Evolutionary conservation across 2,113 vertebrate genomes (phyloP).

Genomic region (Opisthocomus hoazin): DNA sequence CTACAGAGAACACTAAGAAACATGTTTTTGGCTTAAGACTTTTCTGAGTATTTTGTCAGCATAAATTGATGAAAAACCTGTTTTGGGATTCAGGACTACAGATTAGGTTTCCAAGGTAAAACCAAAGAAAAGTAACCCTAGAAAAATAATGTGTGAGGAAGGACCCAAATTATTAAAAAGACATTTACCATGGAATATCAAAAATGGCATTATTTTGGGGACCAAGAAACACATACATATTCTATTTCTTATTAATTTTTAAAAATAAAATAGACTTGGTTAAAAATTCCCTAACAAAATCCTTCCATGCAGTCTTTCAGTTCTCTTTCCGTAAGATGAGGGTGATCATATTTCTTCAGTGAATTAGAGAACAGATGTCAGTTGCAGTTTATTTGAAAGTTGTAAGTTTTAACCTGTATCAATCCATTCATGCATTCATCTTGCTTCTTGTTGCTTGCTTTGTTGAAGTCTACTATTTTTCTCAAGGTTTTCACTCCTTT

Average conservation of each 20-base stretch:
- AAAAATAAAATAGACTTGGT: neutral
- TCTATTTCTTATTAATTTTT: no score
- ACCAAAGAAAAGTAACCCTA: neutral
- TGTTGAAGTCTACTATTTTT: neutral
- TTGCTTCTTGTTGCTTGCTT: neutral
- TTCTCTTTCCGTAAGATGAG: neutral
- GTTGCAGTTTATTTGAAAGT: neutral
- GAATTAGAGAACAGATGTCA: neutral
- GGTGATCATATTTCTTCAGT: neutral
- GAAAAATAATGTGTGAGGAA: neutral
- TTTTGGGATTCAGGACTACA: neutral
- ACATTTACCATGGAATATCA: neutral
- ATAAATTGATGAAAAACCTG: neutral
- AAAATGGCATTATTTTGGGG: neutral
- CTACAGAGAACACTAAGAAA: neutral
- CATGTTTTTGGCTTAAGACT: neutral
- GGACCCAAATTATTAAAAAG: neutral
- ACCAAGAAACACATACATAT: neutral
- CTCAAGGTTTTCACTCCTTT: rapidly evolving
- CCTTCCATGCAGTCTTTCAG: neutral
- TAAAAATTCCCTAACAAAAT: neutral
- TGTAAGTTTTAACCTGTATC: neutral
- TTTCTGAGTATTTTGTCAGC: neutral
- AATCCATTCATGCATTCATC: neutral
- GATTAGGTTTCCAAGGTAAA: neutral